Percentiles rank a stretch among this genome's conserved stretches.
Evolutionary conservation across 2,797 vertebrate species (phyloP).

Genomic region (Octomys mimax): DNA sequence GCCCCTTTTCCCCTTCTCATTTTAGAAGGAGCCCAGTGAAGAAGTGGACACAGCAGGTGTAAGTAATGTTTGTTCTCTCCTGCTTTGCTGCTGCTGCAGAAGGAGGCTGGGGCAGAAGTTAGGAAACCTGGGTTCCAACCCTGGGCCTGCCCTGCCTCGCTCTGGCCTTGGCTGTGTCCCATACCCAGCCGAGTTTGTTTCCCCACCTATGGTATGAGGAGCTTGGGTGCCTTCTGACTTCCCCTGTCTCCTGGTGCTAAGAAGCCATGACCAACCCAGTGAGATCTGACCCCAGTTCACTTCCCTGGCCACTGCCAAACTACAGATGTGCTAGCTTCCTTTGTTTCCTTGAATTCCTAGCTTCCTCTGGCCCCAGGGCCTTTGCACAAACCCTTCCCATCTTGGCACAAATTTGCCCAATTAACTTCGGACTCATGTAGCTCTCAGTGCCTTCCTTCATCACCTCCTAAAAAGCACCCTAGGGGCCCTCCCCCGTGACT

Average conservation of each 20-base stretch:
- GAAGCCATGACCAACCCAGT: not conserved
- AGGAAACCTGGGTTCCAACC: not conserved
- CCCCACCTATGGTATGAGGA: not conserved
- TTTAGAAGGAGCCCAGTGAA: not conserved
- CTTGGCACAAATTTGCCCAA: not conserved
- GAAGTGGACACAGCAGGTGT: not conserved
- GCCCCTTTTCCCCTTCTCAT: not conserved
- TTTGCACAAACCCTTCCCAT: constrained; percentile 10
- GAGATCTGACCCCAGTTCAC: not conserved
- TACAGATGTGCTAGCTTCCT: not conserved
- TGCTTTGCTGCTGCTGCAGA: not conserved
- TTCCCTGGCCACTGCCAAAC: not conserved
- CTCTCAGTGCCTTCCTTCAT: not conserved
- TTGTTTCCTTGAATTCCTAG: not conserved
- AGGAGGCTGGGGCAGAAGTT: not conserved
- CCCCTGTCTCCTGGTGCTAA: not conserved
- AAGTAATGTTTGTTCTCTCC: not conserved
- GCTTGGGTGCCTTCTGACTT: not conserved
- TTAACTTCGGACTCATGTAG: not conserved
- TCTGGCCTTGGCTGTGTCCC: constrained; percentile 21
- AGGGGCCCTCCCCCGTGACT: not conserved
- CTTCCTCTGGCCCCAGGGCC: not conserved
- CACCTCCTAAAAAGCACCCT: not conserved
- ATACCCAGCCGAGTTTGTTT: not conserved
- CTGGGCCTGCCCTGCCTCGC: not conserved